Conservation (phyloP, 2,888 invertebrate species). For the Tinea trinotella region DNA sequence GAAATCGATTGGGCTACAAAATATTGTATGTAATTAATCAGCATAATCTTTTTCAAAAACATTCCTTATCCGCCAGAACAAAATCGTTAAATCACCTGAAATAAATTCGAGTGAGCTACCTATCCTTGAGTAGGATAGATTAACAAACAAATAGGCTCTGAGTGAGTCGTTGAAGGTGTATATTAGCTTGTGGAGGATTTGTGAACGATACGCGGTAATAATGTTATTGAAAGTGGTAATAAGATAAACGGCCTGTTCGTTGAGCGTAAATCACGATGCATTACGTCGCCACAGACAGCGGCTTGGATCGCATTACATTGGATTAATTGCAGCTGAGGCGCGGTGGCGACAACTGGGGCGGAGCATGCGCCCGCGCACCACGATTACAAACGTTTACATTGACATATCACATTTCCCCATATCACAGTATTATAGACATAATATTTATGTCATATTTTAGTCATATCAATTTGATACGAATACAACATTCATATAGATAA, state of each 20-base stretch:
- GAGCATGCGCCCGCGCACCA: slow-evolving; percentile 37
- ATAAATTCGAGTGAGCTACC: slow-evolving; percentile 61
- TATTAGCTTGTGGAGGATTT: slow-evolving; percentile 40
- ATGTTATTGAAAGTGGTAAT: slow-evolving; percentile 72
- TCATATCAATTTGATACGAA: no score
- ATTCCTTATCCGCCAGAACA: not conserved
- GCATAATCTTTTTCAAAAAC: not conserved
- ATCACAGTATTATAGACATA: no score
- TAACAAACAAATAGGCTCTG: slow-evolving; percentile 37
- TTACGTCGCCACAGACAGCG: slow-evolving; percentile 64
- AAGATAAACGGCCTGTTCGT: slow-evolving; percentile 66
- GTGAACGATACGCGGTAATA: slow-evolving; percentile 42
- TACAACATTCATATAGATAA: no score
- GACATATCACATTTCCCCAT: no score
- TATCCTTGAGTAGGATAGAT: slow-evolving; percentile 35
- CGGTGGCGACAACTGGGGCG: slow-evolving; percentile 44
- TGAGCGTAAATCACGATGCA: slow-evolving; percentile 67
- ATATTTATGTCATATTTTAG: no score
- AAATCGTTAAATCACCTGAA: slow-evolving; percentile 61
- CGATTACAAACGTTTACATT: slow-evolving; percentile 21
- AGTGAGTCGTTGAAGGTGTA: slow-evolving; percentile 41
- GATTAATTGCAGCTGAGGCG: slow-evolving; percentile 61
- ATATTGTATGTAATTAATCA: no score
- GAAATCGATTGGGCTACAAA: no score
- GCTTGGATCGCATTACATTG: slow-evolving; percentile 64